Evolutionary conservation across 2,113 vertebrate genomes (phyloP), one percentile per base, ranked within the genome.

Genomic region (Thryonomys swinderianus): DNA sequence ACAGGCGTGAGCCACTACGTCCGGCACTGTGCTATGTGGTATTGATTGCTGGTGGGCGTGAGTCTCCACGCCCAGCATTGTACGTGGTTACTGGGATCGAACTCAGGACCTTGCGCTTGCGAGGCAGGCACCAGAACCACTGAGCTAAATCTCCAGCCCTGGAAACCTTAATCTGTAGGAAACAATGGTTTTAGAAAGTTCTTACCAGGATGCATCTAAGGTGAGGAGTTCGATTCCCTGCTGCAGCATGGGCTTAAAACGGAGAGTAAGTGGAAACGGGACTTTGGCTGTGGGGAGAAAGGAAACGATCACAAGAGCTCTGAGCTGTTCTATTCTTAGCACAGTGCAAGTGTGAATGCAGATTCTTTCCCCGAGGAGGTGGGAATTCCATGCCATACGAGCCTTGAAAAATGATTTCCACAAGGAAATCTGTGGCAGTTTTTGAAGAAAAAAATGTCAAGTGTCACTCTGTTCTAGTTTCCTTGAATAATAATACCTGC

Each of bases 171-270:
- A 85, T 78, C 14, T 48, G 64, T 87, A 79, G 53, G 40, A 71
- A 30, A 66, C 27, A 79, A 27, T 6, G 1, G 74, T 59, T 85
- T 94, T 79, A 76, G 59, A 48, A 83, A 48, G 16, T 64, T 51
- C 99, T 99, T 98, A 99, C 99, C 99, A 99, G 97, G 99, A 99
- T 0, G 99, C 99, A 86, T 99, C 99, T 95, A 99, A 97, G n/a
- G 99, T 99, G 82, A 99, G 99, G 85, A 99, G 98, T 96, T 99
- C 99, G 87, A 99, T 99, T 97, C 99, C 99, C 97, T 99, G 99
- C 98, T 99, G 99, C 93, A 99, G 96, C 99, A 99, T 99, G 1
- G 99, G 99, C 96, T 99, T 99, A 97, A 99, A 99, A 85, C 99
- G 99, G 69, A 99, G 98, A 0, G 99, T 99, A 97, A 99, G 98